phyloP scores from a whole-genome alignment of 2,113 vertebrate genomes.

The Chauna torquata region DNA sequence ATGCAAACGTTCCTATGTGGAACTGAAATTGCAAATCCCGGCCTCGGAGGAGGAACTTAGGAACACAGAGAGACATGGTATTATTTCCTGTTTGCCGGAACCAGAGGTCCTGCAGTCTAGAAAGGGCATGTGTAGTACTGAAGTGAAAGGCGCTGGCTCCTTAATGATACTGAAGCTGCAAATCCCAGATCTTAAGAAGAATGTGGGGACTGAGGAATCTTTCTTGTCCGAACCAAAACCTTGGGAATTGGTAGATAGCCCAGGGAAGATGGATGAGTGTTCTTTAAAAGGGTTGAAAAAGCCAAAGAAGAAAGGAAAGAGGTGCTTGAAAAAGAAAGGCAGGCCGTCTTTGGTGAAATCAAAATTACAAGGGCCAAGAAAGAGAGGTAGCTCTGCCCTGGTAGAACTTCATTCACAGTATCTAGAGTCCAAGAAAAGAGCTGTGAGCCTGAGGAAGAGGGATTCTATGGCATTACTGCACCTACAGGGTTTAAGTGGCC shows the following conservation, averaged over 20 bases:
- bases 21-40: not conserved
- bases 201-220: not conserved
- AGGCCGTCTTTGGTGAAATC: not conserved
- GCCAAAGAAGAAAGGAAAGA: not conserved
- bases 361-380: not conserved
- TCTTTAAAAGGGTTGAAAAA: not conserved
- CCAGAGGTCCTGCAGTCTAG: not conserved
- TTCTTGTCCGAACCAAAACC: not conserved
- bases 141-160: not conserved
- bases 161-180: not conserved
- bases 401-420: not conserved
- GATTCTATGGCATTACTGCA: not conserved
- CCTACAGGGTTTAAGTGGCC: not conserved
- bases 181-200: not conserved
- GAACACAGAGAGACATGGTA: not conserved
- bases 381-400: not conserved
- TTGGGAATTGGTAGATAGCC: not conserved
- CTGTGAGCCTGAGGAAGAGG: not conserved
- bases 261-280: not conserved
- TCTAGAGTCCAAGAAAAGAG: not conserved
- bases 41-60: not conserved
- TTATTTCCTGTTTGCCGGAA: not conserved
- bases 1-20: not conserved
- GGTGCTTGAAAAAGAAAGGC: not conserved
- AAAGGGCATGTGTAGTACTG: not conserved